Evolutionary conservation across 2,113 vertebrate genomes (phyloP).

Genomic region (Oriolus oriolus): DNA sequence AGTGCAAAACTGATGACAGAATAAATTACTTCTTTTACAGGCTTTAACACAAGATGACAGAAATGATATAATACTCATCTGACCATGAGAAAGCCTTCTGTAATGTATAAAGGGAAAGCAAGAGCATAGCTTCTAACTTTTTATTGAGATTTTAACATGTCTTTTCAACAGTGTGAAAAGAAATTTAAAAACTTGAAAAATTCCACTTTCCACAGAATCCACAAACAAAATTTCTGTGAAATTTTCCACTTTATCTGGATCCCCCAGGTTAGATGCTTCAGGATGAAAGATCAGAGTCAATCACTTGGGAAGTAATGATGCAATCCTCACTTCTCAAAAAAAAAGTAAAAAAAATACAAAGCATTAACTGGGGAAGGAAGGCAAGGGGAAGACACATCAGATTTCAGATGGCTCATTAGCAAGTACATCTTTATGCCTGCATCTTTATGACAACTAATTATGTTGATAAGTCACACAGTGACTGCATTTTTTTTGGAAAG

Average conservation of each 20-base stretch:
- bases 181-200: not conserved
- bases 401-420: slow-evolving; percentile 43
- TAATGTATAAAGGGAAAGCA: not conserved
- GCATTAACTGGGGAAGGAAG: not conserved
- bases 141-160: not conserved
- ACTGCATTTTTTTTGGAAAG: slow-evolving; percentile 3
- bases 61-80: not conserved
- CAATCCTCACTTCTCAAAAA: not conserved
- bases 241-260: not conserved
- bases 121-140: not conserved
- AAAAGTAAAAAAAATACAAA: not conserved
- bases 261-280: not conserved
- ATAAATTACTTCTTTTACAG: not conserved
- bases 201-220: not conserved
- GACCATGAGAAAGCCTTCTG: not conserved
- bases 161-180: not conserved
- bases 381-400: not conserved
- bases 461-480: not conserved
- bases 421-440: not conserved
- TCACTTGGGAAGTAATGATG: not conserved
- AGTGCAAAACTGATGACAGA: not conserved
- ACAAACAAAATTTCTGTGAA: not conserved
- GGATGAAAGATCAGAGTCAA: not conserved
- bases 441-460: slow-evolving; percentile 43
- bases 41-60: not conserved